Percentiles rank a stretch among this genome's conserved stretches.
Evolutionary conservation across 2,113 vertebrate species (phyloP).

Genomic region (Entomyzon cyanotis): DNA sequence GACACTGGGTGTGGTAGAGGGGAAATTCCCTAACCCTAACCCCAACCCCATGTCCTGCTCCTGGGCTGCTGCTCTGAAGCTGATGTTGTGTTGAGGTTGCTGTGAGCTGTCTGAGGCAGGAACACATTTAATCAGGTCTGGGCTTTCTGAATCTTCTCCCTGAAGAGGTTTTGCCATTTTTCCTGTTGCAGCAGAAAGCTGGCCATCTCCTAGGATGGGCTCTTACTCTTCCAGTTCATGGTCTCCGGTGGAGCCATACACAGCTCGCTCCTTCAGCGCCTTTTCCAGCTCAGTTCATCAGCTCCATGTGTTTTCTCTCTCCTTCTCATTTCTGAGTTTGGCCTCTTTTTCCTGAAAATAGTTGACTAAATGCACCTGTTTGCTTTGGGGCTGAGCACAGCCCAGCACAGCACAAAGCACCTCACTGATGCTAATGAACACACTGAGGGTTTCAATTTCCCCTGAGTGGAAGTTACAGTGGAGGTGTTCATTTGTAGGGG

Average conservation of each 20-base stretch:
- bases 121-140: not conserved
- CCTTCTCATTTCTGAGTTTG: not conserved
- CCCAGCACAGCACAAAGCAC: not conserved
- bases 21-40: not conserved
- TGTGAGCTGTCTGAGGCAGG: not conserved
- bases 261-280: not conserved
- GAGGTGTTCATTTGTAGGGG: rapidly evolving
- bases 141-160: not conserved
- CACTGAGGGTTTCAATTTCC: not conserved
- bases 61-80: not conserved
- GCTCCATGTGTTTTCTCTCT: not conserved
- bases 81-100: not conserved
- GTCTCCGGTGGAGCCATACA: rapidly evolving
- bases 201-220: not conserved
- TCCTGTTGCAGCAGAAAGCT: not conserved
- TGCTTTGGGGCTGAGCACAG: not conserved
- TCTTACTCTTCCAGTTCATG: not conserved
- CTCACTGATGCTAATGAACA: not conserved
- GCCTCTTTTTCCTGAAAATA: not conserved
- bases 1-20: not conserved
- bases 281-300: not conserved
- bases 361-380: not conserved
- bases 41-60: not conserved
- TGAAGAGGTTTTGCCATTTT: not conserved
- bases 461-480: rapidly evolving